phyloP scores from a whole-genome alignment of 2,797 vertebrate genomes.

The Eleutherodactylus coqui region DNA sequence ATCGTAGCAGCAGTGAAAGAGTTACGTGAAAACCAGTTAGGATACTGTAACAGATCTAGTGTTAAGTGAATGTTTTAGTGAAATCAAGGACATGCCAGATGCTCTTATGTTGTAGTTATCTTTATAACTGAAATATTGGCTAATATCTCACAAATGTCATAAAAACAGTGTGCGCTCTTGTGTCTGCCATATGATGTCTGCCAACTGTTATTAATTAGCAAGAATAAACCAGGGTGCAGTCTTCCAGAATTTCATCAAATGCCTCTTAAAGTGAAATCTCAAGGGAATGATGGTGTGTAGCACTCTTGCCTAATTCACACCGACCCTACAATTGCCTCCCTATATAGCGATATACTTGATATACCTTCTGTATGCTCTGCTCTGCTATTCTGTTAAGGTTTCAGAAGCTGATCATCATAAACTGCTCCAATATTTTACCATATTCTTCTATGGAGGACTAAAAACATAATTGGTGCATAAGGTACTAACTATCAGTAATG shows the following conservation, averaged over 20 bases:
- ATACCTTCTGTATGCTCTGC: not conserved
- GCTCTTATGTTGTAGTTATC: constrained; percentile 19
- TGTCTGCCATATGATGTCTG: constrained; percentile 12
- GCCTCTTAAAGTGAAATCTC: constrained; percentile 4
- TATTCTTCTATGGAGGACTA: not conserved
- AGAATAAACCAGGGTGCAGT: not conserved
- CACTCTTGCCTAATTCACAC: not conserved
- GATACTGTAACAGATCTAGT: not conserved
- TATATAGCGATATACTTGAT: not conserved
- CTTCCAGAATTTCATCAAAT: not conserved
- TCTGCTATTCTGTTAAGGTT: not conserved
- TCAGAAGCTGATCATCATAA: not conserved
- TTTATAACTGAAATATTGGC: constrained; percentile 29
- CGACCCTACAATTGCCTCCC: not conserved
- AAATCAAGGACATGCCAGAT: constrained; percentile 25
- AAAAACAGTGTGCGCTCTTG: constrained; percentile 31
- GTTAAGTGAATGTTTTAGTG: constrained; percentile 9
- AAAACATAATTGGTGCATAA: not conserved
- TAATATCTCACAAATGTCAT: constrained; percentile 19
- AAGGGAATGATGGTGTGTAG: not conserved
- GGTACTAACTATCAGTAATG: not conserved
- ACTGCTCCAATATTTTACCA: not conserved
- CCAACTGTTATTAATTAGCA: constrained; percentile 23
- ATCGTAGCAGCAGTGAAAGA: not conserved
- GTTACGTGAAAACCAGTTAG: constrained; percentile 4